A percentile compares a stretch with the other conserved stretches of the same genome.
Evolutionary conservation across 2,888 invertebrate genomes (phyloP).

Genomic region (Volucella bombylans): DNA sequence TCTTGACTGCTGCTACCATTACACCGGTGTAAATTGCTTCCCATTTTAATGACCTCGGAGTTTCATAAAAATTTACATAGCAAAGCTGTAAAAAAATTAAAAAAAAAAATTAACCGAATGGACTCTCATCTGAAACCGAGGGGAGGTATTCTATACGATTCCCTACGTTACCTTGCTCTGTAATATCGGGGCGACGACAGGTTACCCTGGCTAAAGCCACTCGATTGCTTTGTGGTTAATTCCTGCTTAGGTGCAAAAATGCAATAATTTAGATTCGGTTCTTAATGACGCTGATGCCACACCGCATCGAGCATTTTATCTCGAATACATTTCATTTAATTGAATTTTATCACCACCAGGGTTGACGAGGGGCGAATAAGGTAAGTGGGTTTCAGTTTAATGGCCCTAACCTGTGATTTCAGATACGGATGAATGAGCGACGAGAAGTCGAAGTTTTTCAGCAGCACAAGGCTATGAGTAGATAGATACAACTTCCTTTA

Average conservation of each 20-base stretch:
- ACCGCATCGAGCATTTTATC: conserved; percentile 37
- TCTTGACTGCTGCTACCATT: conserved; percentile 35
- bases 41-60: conserved; percentile 60
- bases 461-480: background rate
- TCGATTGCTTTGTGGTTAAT: conserved; percentile 44
- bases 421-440: conserved; percentile 57
- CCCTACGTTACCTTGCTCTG: background rate
- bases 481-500: conserved; percentile 31
- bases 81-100: conserved; percentile 40
- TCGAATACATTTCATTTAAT: conserved; percentile 60
- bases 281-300: conserved; percentile 30
- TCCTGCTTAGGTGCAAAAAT: conserved; percentile 58
- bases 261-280: conserved; percentile 45
- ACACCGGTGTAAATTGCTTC: conserved; percentile 57
- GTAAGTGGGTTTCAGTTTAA: conserved; percentile 52
- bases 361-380: conserved; percentile 20
- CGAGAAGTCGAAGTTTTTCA: conserved; percentile 14
- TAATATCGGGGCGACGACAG: background rate
- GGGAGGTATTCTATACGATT: background rate
- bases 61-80: conserved; percentile 67
- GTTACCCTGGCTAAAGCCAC: conserved; percentile 16
- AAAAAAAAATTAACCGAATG: conserved; percentile 23
- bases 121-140: conserved; percentile 35
- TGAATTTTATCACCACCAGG: conserved; percentile 55
- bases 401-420: conserved; percentile 49